These are phyloP conservation scores for Bombus superbus DNA, from an alignment of 1,140 invertebrate genomes.

Conservation along the genomic window DNA sequence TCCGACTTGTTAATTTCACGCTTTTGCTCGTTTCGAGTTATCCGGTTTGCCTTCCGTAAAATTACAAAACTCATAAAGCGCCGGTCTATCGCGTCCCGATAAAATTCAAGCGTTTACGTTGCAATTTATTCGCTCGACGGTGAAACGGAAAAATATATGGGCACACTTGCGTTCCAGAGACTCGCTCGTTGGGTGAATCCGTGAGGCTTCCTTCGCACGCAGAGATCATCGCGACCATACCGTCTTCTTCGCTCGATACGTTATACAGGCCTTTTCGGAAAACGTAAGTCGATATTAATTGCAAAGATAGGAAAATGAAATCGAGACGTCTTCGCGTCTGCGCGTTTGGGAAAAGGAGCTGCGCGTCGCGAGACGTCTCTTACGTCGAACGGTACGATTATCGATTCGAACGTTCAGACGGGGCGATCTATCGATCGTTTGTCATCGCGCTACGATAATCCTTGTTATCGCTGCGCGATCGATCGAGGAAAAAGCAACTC, in stretches of 20 bases:
- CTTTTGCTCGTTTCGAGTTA: background rate
- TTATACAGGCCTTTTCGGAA: too few relatives aligned
- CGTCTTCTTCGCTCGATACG: too few relatives aligned
- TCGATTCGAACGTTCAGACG: too few relatives aligned
- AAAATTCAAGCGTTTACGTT: conserved; percentile 1
- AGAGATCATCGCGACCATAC: too few relatives aligned
- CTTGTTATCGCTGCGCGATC: background rate
- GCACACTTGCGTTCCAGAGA: background rate
- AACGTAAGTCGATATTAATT: too few relatives aligned
- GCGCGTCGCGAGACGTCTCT: too few relatives aligned
- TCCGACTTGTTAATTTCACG: too few relatives aligned
- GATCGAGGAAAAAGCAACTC: background rate
- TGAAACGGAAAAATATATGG: background rate
- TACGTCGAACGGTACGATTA: too few relatives aligned
- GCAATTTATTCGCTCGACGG: background rate
- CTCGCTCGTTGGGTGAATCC: background rate
- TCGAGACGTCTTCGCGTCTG: too few relatives aligned
- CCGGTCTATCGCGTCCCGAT: background rate
- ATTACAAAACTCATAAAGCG: background rate
- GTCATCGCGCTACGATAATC: background rate
- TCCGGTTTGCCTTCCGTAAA: background rate
- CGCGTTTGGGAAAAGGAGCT: too few relatives aligned
- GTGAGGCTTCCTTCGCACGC: conserved; percentile 8
- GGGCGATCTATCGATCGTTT: background rate
- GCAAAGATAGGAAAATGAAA: too few relatives aligned